Evolutionary conservation across 2,113 vertebrate genomes (phyloP), one percentile per base, ranked within the genome.

Genomic region (Pangasianodon hypophthalmus): DNA sequence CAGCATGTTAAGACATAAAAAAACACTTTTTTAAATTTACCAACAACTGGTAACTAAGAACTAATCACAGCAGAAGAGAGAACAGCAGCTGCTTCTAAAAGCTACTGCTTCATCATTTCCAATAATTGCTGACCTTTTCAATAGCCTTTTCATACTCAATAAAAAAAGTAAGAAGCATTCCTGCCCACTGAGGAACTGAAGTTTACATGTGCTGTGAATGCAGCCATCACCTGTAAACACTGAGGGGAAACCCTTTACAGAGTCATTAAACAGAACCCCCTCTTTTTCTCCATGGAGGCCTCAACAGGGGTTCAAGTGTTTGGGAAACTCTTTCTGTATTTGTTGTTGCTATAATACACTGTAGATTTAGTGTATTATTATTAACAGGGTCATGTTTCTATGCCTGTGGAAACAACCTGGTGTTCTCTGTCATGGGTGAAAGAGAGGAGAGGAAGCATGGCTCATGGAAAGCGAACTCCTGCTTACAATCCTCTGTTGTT

Each of bases 241-340:
- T 67, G 88, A 90, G 88, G 92, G 92, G 91, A 92, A 91, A 84
- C 88, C 89, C 91, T 92, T 91, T 91, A 91, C 83, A 73, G 73
- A 90, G 87, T 90, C 79, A 80, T 92, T 91, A 92, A 92, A 90
- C n/a, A 60, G 77, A 91, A 90, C 87, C 92, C 89, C 82, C 69
- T 87, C 75, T 87, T 92, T 91, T 92, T 89, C 87, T 88, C 90
- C 54, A 90, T n/a, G 64, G 91, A 89, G 85, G 91, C 90, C 90
- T 85, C 75, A 73, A 91, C 90, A 88, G 91, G 90, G 88, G 62
- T 85, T 86, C 54, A 77, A 88, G 87, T 91, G 90, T 92, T 92
- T 91, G 88, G 90, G 90, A 90, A 90, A 92, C 85, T 88, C 87
- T 90, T 86, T 90, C 82, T 77, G 83, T 79, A 85, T 50, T 89